phyloP scores from a whole-genome alignment of 64 coral and sea anemone genomes.

The Pocillopora damicornis region DNA sequence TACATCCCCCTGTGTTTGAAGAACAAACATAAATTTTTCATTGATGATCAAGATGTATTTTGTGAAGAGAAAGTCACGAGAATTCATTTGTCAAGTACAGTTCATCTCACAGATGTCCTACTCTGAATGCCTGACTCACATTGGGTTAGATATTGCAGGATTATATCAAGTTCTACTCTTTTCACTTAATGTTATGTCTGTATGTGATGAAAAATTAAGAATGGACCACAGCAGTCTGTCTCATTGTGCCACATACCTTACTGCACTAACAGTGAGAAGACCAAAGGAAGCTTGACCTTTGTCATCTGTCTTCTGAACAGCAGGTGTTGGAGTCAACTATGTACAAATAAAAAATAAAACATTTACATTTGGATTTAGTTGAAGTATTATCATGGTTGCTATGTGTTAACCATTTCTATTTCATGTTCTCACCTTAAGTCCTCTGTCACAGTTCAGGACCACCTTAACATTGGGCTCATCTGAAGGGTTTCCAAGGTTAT shows the following conservation, averaged over 20 bases:
- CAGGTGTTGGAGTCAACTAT: slow-evolving; percentile 73
- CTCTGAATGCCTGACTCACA: background rate
- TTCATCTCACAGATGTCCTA: background rate
- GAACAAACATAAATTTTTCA: background rate
- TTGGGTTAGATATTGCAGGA: too few species aligned
- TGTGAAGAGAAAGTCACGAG: too few species aligned
- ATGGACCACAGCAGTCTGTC: too few species aligned
- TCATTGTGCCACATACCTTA: slow-evolving; percentile 31
- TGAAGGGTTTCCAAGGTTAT: slow-evolving; percentile 63
- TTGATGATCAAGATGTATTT: background rate
- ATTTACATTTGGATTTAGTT: background rate
- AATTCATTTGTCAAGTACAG: background rate
- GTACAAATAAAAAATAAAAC: background rate
- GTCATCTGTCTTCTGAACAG: slow-evolving; percentile 71
- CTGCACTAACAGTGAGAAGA: slow-evolving; percentile 49
- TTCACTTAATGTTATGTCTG: too few species aligned
- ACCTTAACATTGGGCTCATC: slow-evolving; percentile 76
- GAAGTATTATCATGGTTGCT: background rate
- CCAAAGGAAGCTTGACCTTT: slow-evolving; percentile 85
- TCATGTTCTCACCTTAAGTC: slow-evolving; percentile 61
- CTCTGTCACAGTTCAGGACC: slow-evolving; percentile 74
- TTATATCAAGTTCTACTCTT: too few species aligned
- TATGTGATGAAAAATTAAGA: too few species aligned
- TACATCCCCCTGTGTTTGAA: slow-evolving; percentile 78
- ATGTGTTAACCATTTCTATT: too few species aligned